Conservation (phyloP, 1,140 invertebrate genomes). For the Gonatopus flavifemur region DNA sequence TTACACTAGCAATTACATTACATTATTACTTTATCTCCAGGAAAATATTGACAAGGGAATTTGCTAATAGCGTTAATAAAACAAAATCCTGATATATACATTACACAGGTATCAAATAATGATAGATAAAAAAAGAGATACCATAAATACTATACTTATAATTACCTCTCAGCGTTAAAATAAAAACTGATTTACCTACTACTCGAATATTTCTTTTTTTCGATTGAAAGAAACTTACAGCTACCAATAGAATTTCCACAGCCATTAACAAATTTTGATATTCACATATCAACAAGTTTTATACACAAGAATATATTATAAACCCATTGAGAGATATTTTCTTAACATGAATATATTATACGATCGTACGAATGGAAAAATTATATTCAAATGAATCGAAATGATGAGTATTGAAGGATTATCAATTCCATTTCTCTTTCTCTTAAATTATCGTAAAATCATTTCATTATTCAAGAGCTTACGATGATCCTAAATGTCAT, state of each 20-base stretch:
- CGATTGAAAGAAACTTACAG: background rate
- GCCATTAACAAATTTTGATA: slow-evolving; percentile 9
- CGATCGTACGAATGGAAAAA: slow-evolving; percentile 6
- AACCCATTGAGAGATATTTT: background rate
- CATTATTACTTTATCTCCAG: slow-evolving; percentile 6
- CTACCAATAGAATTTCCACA: slow-evolving; percentile 14
- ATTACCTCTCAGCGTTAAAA: slow-evolving; percentile 9
- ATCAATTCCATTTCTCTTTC: no score
- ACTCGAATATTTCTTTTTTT: slow-evolving; percentile 9
- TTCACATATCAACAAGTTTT: slow-evolving; percentile 4
- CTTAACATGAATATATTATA: slow-evolving; percentile 9
- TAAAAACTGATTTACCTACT: slow-evolving; percentile 21
- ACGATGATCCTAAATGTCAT: no score
- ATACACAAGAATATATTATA: background rate
- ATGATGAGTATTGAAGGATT: no score
- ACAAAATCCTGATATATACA: no score
- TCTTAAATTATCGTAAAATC: no score
- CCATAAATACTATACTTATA: slow-evolving; percentile 13
- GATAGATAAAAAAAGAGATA: slow-evolving; percentile 15
- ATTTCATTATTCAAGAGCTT: no score
- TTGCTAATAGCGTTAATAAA: no score
- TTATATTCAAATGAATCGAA: background rate
- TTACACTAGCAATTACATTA: slow-evolving; percentile 17
- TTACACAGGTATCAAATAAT: no score
- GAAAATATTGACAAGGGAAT: no score